phyloP scores from a whole-genome alignment of 2,888 invertebrate species.

The Pyrrhia umbra region DNA sequence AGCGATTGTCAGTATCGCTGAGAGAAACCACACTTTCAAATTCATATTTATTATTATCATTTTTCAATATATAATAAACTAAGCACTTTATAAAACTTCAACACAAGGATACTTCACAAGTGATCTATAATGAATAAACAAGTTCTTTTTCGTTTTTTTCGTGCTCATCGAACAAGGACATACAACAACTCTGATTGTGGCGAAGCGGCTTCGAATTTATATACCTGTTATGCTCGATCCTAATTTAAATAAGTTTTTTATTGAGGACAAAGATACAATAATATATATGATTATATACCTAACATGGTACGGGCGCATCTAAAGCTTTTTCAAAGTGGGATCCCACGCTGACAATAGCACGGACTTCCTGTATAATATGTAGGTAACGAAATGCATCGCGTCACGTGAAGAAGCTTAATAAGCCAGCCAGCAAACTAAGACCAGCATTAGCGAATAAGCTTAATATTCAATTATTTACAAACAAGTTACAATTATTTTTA shows the following conservation, averaged over 20 bases:
- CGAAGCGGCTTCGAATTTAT: conserved; percentile 25
- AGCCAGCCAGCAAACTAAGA: too few relatives aligned
- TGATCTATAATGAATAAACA: neutral
- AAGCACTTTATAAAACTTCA: neutral
- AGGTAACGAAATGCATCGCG: too few relatives aligned
- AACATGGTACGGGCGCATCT: too few relatives aligned
- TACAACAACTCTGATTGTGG: conserved; percentile 1
- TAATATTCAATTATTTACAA: too few relatives aligned
- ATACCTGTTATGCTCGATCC: conserved; percentile 14
- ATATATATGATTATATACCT: too few relatives aligned
- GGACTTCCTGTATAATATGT: too few relatives aligned
- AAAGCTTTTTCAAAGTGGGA: too few relatives aligned
- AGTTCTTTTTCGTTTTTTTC: neutral
- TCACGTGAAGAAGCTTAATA: too few relatives aligned
- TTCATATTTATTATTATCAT: neutral
- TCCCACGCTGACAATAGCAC: too few relatives aligned
- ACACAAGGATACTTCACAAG: neutral
- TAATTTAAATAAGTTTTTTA: conserved; percentile 1
- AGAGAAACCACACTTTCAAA: conserved; percentile 17
- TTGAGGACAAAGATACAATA: too few relatives aligned
- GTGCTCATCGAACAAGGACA: conserved; percentile 1
- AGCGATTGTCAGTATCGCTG: conserved; percentile 16
- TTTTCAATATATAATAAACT: neutral
- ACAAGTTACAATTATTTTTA: too few relatives aligned
- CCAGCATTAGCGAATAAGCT: too few relatives aligned